Base-by-base conservation (phyloP, 1,140 invertebrate genomes). In the Trichomalopsis sarcophagae region DNA sequence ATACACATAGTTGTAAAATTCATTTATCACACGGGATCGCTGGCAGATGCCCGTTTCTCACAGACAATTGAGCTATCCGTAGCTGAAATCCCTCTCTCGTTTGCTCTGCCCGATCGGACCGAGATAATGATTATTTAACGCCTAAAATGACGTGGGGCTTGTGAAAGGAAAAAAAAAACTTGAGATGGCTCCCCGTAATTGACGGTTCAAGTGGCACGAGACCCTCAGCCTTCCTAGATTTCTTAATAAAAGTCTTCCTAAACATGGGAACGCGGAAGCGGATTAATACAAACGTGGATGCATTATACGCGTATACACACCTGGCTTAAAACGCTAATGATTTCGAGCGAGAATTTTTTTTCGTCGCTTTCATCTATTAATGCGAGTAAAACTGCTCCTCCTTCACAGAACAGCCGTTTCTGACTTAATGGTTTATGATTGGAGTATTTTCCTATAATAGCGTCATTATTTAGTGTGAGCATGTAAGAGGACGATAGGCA, bases 101-200 rank as follows among this genome's bases (percentile, higher is more conserved):
- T 81, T 69, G 33, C 79, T 85, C 74, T 85, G 33, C 74, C 74
- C 84, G 84, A 85, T 85, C 71, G 50, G 33, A 80, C 55, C 23
- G 33, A 79, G 86, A 87, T 88, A 87, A 86, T 84, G 84, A 85
- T 62, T 73, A 47, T 76, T 85, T 79, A 83, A 81, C 78, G 83
- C 30, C 27, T 44, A 50, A 36, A 81, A 50, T 77, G 66, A 69
- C 71, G 78, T 9, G 78, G 44, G 36, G 44, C 40, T 23, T 23
- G 6, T 9, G 44, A 69, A 21, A 33, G 33, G 33, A 75, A 74
- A 75, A 75, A 75, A 13, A 76, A 66, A 55, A 74, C 33, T 75
- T 17, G 73, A 77, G 74, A n/a, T 33, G 62, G 80, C 71, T 80
- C 47, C 44, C 44, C 66, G 85, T 86, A 86, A 83, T 86, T 86